Evolutionary conservation across 2,113 vertebrate genomes (phyloP).

Genomic region (Rhinichthys klamathensis): DNA sequence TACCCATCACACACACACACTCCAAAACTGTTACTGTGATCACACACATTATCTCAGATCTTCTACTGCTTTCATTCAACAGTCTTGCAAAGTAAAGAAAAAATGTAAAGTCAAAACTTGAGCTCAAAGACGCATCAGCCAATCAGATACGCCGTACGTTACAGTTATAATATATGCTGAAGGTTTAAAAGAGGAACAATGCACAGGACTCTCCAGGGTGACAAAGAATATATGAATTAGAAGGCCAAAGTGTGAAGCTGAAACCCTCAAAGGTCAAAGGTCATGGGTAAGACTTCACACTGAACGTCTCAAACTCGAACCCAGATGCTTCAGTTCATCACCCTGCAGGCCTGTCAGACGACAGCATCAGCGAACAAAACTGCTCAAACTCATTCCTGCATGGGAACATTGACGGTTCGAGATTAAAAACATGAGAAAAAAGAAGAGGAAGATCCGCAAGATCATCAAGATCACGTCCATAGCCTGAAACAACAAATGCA

Average conservation of each 20-base stretch:
- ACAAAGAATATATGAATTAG: neutral
- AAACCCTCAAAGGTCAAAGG: slow-evolving; percentile 33
- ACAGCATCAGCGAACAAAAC: neutral
- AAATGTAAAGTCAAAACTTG: neutral
- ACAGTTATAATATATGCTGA: neutral
- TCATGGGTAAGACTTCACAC: slow-evolving; percentile 27
- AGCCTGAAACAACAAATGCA: too few species aligned
- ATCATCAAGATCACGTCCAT: neutral
- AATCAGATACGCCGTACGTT: neutral
- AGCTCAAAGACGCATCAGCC: neutral
- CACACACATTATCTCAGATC: neutral
- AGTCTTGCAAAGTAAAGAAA: neutral
- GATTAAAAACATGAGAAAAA: neutral
- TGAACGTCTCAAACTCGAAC: slow-evolving; percentile 19
- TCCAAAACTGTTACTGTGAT: neutral
- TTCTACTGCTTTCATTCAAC: neutral
- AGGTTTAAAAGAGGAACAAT: neutral
- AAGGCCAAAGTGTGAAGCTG: slow-evolving; percentile 24
- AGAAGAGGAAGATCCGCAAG: neutral
- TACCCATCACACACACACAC: too few species aligned
- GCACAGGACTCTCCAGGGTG: slow-evolving; percentile 13
- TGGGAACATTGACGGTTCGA: neutral
- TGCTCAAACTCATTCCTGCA: neutral
- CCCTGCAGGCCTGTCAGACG: neutral
- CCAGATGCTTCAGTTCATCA: neutral